A percentile compares a stretch with the other conserved stretches of the same genome.
These are phyloP conservation scores for Gastrophryne carolinensis DNA, from an alignment of 2,797 vertebrate species.

Conservation along the genomic window DNA sequence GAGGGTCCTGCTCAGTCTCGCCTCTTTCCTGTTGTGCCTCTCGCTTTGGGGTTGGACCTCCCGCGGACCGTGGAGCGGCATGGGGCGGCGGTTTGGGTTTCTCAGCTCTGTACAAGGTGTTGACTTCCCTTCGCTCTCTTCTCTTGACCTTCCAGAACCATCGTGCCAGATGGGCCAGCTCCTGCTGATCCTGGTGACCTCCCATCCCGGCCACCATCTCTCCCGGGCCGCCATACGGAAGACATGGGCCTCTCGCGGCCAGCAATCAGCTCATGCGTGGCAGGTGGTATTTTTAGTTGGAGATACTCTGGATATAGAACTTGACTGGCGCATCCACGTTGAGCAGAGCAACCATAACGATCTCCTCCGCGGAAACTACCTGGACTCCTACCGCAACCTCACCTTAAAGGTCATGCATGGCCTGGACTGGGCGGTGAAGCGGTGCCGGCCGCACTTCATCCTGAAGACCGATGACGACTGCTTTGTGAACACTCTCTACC, in stretches of 20 bases:
- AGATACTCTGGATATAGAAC: neutral
- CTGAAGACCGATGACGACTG: slow-evolving; percentile 47
- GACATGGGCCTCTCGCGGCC: neutral
- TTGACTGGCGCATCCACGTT: accelerated
- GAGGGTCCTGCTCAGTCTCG: neutral
- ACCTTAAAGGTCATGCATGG: slow-evolving; percentile 42
- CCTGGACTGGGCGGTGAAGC: slow-evolving; percentile 37
- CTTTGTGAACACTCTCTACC: slow-evolving; percentile 40
- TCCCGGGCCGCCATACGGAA: slow-evolving; percentile 9
- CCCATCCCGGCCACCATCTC: neutral
- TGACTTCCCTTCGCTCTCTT: slow-evolving; percentile 29
- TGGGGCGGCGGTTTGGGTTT: neutral
- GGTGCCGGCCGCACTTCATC: neutral
- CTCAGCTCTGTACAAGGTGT: neutral
- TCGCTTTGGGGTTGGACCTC: neutral
- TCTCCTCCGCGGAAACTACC: slow-evolving; percentile 38
- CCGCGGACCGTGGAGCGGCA: neutral
- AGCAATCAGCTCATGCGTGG: neutral
- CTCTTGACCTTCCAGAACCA: neutral
- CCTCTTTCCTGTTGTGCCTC: neutral
- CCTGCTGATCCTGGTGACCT: slow-evolving; percentile 48
- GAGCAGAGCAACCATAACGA: slow-evolving; percentile 17
- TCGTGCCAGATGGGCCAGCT: neutral
- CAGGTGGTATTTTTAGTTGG: slow-evolving; percentile 43
- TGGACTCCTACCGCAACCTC: slow-evolving; percentile 44